Percentiles rank a stretch among this genome's conserved stretches.
Evolutionary conservation across 2,113 vertebrate genomes (phyloP).

Genomic region (Macrotus californicus): DNA sequence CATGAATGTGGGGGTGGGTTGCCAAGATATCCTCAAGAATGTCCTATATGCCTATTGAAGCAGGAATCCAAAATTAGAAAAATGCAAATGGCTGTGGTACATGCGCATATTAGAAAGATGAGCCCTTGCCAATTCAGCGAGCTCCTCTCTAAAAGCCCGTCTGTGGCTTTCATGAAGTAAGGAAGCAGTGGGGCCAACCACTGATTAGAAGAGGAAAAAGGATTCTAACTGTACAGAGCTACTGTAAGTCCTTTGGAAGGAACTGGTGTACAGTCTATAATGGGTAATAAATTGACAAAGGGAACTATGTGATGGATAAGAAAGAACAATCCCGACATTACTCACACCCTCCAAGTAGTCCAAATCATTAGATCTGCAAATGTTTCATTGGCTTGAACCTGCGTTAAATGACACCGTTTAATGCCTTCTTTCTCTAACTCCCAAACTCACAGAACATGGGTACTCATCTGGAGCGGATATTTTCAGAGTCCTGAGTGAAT

Average conservation of each 20-base stretch:
- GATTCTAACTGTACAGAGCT: background rate
- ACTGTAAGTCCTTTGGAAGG: background rate
- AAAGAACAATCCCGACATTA: background rate
- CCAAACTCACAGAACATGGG: background rate
- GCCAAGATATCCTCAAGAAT: slow-evolving; percentile 63
- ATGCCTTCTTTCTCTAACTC: background rate
- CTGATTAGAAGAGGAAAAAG: background rate
- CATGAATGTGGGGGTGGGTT: slow-evolving; percentile 41
- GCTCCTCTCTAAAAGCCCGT: slow-evolving; percentile 16
- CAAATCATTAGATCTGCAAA: background rate
- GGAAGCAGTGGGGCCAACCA: background rate
- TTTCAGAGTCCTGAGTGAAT: background rate
- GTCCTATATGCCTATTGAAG: slow-evolving; percentile 54
- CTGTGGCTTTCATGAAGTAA: background rate
- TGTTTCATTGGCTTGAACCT: background rate
- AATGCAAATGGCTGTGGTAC: slow-evolving; percentile 62
- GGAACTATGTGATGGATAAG: background rate
- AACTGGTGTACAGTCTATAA: background rate
- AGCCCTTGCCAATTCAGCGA: slow-evolving; percentile 51
- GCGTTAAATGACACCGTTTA: background rate
- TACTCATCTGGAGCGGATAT: background rate
- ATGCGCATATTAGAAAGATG: background rate
- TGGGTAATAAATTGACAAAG: background rate
- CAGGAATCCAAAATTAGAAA: slow-evolving; percentile 72
- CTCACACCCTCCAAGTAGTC: background rate